Evolutionary conservation across 2,888 invertebrate species (phyloP).

Genomic region (Serrognathus titanus): DNA sequence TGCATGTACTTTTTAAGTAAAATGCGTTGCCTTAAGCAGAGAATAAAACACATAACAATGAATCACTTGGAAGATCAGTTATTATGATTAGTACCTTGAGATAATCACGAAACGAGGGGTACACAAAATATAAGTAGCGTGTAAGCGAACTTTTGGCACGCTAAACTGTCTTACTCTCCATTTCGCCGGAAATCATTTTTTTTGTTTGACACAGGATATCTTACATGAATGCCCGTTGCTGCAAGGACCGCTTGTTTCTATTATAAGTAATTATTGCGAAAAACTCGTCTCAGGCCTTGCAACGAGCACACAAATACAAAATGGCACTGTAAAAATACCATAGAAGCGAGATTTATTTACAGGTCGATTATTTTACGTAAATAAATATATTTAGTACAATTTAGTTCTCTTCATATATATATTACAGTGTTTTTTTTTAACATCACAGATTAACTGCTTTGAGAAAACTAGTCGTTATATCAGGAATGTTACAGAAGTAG

Average conservation of each 20-base stretch:
- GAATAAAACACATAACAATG: too few species aligned
- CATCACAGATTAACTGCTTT: slow-evolving; percentile 17
- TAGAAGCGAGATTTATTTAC: slow-evolving; percentile 28
- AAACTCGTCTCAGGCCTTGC: background rate
- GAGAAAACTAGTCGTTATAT: slow-evolving; percentile 1
- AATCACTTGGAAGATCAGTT: background rate
- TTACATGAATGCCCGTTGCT: background rate
- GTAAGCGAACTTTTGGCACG: slow-evolving; percentile 12
- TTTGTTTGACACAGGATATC: slow-evolving; percentile 15
- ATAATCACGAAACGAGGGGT: background rate
- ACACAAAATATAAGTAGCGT: background rate
- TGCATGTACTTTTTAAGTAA: too few species aligned
- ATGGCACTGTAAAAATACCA: slow-evolving; percentile 38
- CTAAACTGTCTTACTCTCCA: background rate
- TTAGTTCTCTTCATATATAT: slow-evolving; percentile 12
- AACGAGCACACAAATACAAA: slow-evolving; percentile 24
- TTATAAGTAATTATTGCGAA: background rate
- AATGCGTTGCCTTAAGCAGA: too few species aligned
- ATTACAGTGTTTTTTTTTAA: slow-evolving; percentile 15
- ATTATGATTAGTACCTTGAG: background rate
- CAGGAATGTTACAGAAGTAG: background rate
- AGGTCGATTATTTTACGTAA: slow-evolving; percentile 17
- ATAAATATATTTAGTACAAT: slow-evolving; percentile 24
- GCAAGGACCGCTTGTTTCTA: too few species aligned
- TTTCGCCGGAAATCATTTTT: background rate